phyloP scores from a whole-genome alignment of 2,113 vertebrate genomes.

The Pseudorasbora parva region DNA sequence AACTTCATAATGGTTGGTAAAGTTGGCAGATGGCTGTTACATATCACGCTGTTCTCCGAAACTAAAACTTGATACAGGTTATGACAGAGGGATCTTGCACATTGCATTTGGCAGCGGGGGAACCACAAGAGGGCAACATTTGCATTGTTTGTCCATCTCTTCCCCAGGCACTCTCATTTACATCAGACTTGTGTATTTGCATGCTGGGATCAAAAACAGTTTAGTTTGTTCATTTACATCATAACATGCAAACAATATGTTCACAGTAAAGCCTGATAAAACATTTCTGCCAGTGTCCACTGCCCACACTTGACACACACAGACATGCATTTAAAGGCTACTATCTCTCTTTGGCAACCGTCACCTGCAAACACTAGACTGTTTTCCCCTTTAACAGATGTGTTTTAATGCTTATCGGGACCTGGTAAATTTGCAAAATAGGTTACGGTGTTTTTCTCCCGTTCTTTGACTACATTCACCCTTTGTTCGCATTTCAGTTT shows the following conservation, averaged over 20 bases:
- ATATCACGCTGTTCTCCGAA: neutral
- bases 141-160: conserved; percentile 82
- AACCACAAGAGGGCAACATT: conserved; percentile 97
- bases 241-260: conserved; percentile 70
- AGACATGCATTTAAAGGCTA: conserved; percentile 54
- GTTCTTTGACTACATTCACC: neutral
- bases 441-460: neutral
- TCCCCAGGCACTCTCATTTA: conserved; percentile 68
- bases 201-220: conserved; percentile 73
- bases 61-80: neutral
- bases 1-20: neutral
- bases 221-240: conserved; percentile 78
- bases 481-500: neutral
- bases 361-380: conserved; percentile 65
- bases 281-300: conserved; percentile 63
- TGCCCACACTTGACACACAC: conserved; percentile 61
- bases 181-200: conserved; percentile 77
- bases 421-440: conserved; percentile 43
- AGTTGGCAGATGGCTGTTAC: neutral
- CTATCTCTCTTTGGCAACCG: conserved; percentile 67
- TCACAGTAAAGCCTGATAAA: conserved; percentile 76
- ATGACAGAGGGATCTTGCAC: neutral
- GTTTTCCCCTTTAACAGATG: conserved; percentile 47
- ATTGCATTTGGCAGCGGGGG: conserved; percentile 58
- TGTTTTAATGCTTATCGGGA: conserved; percentile 57